These are phyloP conservation scores for Macroglossus sobrinus DNA, from an alignment of 2,113 vertebrate species.

Conservation along the genomic window DNA sequence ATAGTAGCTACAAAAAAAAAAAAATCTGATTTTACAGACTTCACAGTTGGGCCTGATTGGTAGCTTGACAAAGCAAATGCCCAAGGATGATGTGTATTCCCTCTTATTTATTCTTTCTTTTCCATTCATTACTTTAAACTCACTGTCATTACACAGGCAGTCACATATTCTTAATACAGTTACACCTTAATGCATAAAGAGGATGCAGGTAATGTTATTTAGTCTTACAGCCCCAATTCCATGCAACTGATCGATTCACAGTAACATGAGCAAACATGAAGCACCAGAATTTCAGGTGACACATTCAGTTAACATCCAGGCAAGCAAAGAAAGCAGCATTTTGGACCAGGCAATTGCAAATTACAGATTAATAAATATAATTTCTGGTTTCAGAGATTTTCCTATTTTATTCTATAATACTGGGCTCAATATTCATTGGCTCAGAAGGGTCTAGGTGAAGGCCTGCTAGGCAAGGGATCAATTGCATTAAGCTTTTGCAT, in stretches of 20 bases:
- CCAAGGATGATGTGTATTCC: background rate
- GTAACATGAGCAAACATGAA: background rate
- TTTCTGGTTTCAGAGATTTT: slow-evolving; percentile 30
- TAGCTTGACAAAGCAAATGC: background rate
- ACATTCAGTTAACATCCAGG: slow-evolving; percentile 32
- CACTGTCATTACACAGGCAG: background rate
- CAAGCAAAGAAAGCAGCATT: background rate
- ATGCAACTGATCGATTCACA: background rate
- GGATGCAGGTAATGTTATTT: background rate
- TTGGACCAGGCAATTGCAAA: background rate
- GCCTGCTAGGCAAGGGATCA: background rate
- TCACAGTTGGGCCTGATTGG: background rate
- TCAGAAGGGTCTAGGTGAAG: background rate
- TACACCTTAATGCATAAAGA: background rate
- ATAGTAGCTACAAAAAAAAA: background rate
- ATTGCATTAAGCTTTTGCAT: background rate
- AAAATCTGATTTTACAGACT: background rate
- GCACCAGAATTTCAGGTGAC: background rate
- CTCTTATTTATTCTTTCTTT: background rate
- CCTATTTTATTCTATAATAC: background rate
- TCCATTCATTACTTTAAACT: background rate
- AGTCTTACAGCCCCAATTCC: background rate
- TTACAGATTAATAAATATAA: background rate
- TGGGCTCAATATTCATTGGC: background rate
- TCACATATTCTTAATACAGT: background rate